Evolutionary conservation across 2,113 vertebrate genomes (phyloP).

Genomic region (Erythrolamprus reginae): DNA sequence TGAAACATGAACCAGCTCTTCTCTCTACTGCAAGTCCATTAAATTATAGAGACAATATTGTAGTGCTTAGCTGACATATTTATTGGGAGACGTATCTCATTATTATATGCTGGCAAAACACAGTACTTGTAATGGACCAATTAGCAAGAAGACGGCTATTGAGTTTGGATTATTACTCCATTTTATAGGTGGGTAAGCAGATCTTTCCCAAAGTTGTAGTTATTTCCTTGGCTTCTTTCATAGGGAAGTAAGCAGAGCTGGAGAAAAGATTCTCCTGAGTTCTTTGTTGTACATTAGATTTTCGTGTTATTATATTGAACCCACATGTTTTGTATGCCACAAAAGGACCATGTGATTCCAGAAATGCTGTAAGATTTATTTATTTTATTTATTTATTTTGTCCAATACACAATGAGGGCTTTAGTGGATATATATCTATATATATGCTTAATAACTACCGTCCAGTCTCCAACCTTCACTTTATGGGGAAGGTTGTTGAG

Average conservation of each 20-base stretch:
- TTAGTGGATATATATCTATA: too few species aligned
- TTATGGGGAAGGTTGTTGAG: too few species aligned
- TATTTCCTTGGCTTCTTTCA: not conserved
- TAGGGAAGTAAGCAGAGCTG: not conserved
- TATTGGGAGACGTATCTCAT: not conserved
- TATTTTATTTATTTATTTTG: too few species aligned
- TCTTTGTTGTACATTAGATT: not conserved
- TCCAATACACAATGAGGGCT: too few species aligned
- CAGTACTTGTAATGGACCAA: not conserved
- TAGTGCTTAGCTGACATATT: not conserved
- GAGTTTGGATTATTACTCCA: slow-evolving; percentile 5
- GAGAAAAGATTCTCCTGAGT: not conserved
- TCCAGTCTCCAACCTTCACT: too few species aligned
- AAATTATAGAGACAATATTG: slow-evolving; percentile 2
- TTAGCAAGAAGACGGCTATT: slow-evolving; percentile 1
- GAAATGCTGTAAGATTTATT: not conserved
- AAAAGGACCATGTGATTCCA: not conserved
- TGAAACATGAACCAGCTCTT: not conserved
- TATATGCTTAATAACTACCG: too few species aligned
- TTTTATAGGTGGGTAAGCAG: slow-evolving; percentile 15
- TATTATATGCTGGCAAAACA: not conserved
- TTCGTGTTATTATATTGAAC: not conserved
- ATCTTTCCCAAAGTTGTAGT: not conserved
- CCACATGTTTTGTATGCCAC: not conserved
- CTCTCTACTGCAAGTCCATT: not conserved